Evolutionary conservation across 2,888 invertebrate species (phyloP), one percentile per base, ranked within the genome.

Genomic region (Tenthredo distinguenda): DNA sequence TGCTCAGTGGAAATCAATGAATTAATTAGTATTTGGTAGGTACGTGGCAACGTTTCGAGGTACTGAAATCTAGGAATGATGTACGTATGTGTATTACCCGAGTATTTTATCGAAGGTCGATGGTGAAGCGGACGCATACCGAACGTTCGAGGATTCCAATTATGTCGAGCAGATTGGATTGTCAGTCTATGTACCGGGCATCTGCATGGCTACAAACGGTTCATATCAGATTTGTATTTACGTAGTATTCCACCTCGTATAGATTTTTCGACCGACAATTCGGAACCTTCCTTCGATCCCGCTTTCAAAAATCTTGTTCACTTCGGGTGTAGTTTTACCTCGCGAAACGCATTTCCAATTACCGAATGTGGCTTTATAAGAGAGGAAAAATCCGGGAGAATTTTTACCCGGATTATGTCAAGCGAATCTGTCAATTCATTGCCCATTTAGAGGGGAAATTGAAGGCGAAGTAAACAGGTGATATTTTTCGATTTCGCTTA

Each of bases 101-200:
- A 77, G 31, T 55, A 55, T 55, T 50, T 40, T 4, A 62, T 40
- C 62, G 83, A 71, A 68, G 31, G 83, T 71, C 47, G 31, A 47
- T 68, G 47, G 83, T 47, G 58, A 83, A 83, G 31, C 50, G 68
- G 18, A 65, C 18, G n/a, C 47, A 71, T 21, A n/a, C 37, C 83
- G 34, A 50, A 71, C 62, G 83, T 65, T 83, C 83, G 68, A 83
- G 83, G 83, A 83, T 83, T 83, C 83, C 83, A 71, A 83, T 83
- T 83, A 65, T 83, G 83, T 71, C 68, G 31, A 31, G 7, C 68
- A 71, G 71, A 83, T 83, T 68, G 83, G 68, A 83, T 83, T 68
- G 68, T 83, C 65, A 83, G 26, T 83, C 83, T 31, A 68, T 71
- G 68, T 9, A 71, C n/a, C n/a, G 47, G 50, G 47, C 83, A 71